Evolutionary conservation across 2,797 vertebrate species (phyloP), one percentile per base, ranked within the genome.

Genomic region (Syndactyla subalaris): DNA sequence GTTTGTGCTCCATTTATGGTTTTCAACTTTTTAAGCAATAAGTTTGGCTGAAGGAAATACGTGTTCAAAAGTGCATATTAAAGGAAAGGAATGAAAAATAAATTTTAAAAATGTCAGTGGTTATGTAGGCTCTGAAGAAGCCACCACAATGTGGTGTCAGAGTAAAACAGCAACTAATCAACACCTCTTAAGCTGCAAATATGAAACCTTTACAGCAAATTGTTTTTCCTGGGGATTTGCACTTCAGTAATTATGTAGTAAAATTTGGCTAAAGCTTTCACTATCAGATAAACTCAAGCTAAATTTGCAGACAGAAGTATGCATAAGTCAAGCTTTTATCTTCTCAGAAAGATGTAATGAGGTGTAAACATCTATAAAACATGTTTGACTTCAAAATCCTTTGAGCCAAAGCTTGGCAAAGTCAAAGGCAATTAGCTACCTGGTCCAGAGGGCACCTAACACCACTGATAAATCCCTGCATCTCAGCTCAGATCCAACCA

Each of bases 201-300:
- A 75, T 1, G 2, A 94, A 83, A 80, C 66, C 27, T 79, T 92
- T 66, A 51, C 10, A 85, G 61, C 29, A 83, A 68, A 68, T 75
- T 74, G 7, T 62, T 94, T 95, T 91, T 87, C 36, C n/a, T 41
- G 51, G 36, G 13, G 54, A 65, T 89, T 74, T 92, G 57, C 17
- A 51, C 36, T 71, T 81, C 51, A 72, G 62, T 81, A 88, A 78
- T 85, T 92, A 77, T 5, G 32, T 58, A 19, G n/a, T 72, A 51
- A 85, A 89, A 88, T 92, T 75, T 51, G 91, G 43, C 49, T 75
- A 88, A 87, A 83, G 34, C 38, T 88, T 73, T 89, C 32, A 38
- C 26, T 65, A 4, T 75, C 38, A 75, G 51, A 83, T 80, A 76
- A 92, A 48, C 26, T 76, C 34, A 74, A 74, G 51, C 26, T n/a